Percentiles rank a stretch among this genome's conserved stretches.
These are phyloP conservation scores for Phyllotreta cruciferae DNA, from an alignment of 2,888 invertebrate genomes.

Conservation along the genomic window DNA sequence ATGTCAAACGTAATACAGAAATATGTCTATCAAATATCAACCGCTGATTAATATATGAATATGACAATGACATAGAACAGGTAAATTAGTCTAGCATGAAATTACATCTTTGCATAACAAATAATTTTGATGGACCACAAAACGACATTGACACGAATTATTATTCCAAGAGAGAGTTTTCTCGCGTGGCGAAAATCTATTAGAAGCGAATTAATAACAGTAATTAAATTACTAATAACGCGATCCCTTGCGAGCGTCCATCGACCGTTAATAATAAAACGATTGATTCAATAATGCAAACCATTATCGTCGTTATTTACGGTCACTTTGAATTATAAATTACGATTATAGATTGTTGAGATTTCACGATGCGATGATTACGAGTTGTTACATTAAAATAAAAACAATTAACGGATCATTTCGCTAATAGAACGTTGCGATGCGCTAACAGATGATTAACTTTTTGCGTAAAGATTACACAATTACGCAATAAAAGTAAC, in stretches of 20 bases:
- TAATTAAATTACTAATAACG: slow-evolving; percentile 17
- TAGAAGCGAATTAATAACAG: slow-evolving; percentile 13
- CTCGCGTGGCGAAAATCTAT: slow-evolving; percentile 13
- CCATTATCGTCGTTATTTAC: slow-evolving; percentile 6
- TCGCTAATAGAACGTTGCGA: slow-evolving; percentile 12
- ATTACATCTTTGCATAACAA: too few species aligned
- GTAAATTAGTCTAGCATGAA: too few species aligned
- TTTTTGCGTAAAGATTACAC: neutral
- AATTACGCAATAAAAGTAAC: slow-evolving; percentile 6
- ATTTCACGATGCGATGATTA: slow-evolving; percentile 11
- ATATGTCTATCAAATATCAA: too few species aligned
- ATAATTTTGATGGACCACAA: too few species aligned
- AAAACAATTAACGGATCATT: slow-evolving; percentile 19
- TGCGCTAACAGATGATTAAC: neutral
- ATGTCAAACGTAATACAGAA: too few species aligned
- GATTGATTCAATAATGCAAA: slow-evolving; percentile 13
- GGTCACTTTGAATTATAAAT: slow-evolving; percentile 13
- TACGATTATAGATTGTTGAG: slow-evolving; percentile 6
- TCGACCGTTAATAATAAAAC: slow-evolving; percentile 11
- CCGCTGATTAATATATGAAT: too few species aligned
- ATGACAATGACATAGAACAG: too few species aligned
- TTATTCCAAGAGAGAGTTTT: neutral
- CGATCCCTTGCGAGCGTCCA: slow-evolving; percentile 9
- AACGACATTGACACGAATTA: too few species aligned
- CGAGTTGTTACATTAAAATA: slow-evolving; percentile 12